Percentiles rank a stretch among this genome's conserved stretches.
Evolutionary conservation across 2,113 vertebrate species (phyloP).

Genomic region (Urocynchramus pylzowi): DNA sequence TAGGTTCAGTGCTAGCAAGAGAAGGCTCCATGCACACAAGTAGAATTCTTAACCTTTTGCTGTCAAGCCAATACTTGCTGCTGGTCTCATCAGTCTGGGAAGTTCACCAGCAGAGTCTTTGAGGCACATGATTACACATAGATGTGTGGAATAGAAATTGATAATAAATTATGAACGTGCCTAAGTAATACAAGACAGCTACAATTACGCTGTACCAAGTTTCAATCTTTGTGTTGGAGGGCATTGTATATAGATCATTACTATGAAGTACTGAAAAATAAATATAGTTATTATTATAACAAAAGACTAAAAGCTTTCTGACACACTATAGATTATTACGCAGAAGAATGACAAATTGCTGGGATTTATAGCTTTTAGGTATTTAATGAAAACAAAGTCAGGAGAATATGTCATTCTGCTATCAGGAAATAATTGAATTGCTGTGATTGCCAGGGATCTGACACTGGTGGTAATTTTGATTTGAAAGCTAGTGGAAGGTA

Average conservation of each 20-base stretch:
- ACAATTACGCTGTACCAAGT: background rate
- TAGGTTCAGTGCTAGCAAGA: background rate
- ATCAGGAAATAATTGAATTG: constrained; percentile 34
- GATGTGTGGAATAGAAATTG: background rate
- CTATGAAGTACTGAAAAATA: constrained; percentile 12
- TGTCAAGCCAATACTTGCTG: background rate
- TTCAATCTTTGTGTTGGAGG: background rate
- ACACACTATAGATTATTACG: background rate
- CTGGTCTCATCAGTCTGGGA: background rate
- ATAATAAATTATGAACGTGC: background rate
- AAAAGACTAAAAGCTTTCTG: constrained; percentile 49
- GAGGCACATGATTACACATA: background rate
- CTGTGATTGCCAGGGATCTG: constrained; percentile 19
- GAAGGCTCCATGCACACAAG: background rate
- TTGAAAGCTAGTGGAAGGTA: constrained; percentile 36
- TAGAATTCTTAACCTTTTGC: background rate
- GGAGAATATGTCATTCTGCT: background rate
- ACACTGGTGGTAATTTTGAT: constrained; percentile 30
- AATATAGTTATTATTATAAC: constrained; percentile 21
- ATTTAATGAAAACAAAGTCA: constrained; percentile 27
- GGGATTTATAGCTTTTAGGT: constrained; percentile 23
- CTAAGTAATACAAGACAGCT: background rate
- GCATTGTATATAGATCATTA: background rate
- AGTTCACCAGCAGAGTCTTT: background rate
- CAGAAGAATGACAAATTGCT: constrained; percentile 9